Evolutionary conservation across 2,888 invertebrate genomes (phyloP).

Genomic region (Heliconius ismenius): DNA sequence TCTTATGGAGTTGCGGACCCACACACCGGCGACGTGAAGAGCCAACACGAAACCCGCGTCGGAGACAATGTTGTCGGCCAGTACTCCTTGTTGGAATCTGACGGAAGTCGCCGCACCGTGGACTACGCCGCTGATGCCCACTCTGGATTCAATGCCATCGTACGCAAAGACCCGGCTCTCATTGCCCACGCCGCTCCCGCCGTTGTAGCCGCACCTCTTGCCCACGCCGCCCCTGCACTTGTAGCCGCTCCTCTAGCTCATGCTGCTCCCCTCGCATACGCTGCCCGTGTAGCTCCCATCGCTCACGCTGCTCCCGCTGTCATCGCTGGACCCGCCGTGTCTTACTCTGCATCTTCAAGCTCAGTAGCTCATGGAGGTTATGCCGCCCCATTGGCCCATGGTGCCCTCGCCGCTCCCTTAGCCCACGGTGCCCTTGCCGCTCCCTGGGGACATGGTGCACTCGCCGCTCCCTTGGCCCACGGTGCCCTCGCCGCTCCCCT

Average conservation of each 20-base stretch:
- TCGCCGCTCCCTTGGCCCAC: constrained; percentile 45
- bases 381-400: constrained; percentile 32
- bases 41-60: constrained; percentile 83
- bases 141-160: constrained; percentile 82
- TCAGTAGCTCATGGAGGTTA: constrained; percentile 50
- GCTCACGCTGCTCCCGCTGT: constrained; percentile 47
- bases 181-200: constrained; percentile 52
- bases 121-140: constrained; percentile 82
- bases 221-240: constrained; percentile 51
- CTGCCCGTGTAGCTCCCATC: constrained; percentile 46
- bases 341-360: constrained; percentile 49
- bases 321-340: constrained; percentile 44
- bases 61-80: constrained; percentile 83
- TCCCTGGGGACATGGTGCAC: constrained; percentile 29
- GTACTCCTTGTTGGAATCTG: constrained; percentile 80
- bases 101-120: constrained; percentile 84
- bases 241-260: constrained; percentile 48
- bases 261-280: constrained; percentile 49
- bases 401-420: constrained; percentile 40
- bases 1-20: constrained; percentile 75
- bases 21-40: constrained; percentile 75
- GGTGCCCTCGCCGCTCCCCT: constrained; percentile 44
- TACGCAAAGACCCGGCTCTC: constrained; percentile 74
- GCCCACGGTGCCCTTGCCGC: constrained; percentile 44
- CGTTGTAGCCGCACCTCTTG: constrained; percentile 49